Evolutionary conservation across 2,113 vertebrate genomes (phyloP).

Genomic region (Hippocampus abdominalis): DNA sequence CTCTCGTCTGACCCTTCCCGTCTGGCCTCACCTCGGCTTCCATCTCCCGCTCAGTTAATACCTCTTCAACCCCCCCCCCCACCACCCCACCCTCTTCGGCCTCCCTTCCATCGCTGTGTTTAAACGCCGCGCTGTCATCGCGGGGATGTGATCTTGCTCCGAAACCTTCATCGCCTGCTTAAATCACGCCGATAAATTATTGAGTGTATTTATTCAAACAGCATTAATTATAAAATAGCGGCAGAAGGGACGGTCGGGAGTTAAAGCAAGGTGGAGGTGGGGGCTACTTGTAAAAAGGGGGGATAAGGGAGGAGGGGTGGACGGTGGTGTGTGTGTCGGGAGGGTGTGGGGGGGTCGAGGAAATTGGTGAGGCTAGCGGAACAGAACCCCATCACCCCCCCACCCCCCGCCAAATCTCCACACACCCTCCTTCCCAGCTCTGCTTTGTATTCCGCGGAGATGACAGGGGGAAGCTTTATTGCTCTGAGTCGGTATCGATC

Average conservation of each 20-base stretch:
- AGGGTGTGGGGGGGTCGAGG: slow-evolving; percentile 55
- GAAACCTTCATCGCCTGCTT: slow-evolving; percentile 36
- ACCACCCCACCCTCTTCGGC: not conserved
- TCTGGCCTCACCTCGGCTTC: slow-evolving; percentile 45
- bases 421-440: slow-evolving; percentile 43
- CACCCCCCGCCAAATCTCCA: slow-evolving; percentile 29
- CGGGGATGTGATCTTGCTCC: slow-evolving; percentile 36
- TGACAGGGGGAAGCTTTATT: slow-evolving; percentile 81
- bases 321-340: slow-evolving; percentile 11
- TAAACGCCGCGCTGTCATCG: slow-evolving; percentile 20
- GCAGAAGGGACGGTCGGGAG: slow-evolving; percentile 8
- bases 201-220: slow-evolving; percentile 69
- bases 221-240: slow-evolving; percentile 64
- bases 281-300: slow-evolving; percentile 40
- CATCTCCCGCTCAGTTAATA: slow-evolving; percentile 10
- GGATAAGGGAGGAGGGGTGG: slow-evolving; percentile 29
- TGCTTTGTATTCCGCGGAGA: slow-evolving; percentile 72
- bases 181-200: slow-evolving; percentile 70
- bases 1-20: slow-evolving; percentile 65
- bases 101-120: not conserved
- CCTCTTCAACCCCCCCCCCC: not conserved
- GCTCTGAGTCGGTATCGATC: slow-evolving; percentile 83
- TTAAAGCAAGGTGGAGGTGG: slow-evolving; percentile 31
- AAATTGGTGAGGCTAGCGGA: slow-evolving; percentile 80
- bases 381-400: slow-evolving; percentile 64